These are phyloP conservation scores for Corapipo altera DNA, from an alignment of 2,113 vertebrate species.

Conservation along the genomic window DNA sequence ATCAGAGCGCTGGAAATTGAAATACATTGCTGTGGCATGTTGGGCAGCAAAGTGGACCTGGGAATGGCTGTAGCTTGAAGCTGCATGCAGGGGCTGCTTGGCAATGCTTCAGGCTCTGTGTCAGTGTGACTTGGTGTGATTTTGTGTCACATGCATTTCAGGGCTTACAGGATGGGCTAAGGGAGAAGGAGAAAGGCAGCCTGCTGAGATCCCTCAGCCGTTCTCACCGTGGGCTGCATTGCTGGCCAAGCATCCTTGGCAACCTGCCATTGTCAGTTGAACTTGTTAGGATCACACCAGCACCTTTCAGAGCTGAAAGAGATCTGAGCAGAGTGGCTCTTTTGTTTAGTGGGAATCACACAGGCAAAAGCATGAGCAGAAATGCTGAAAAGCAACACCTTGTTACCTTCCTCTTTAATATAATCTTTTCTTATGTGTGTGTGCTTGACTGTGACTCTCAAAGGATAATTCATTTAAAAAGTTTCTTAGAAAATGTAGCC, in stretches of 20 bases:
- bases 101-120: neutral
- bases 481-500: neutral
- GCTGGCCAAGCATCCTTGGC: neutral
- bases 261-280: neutral
- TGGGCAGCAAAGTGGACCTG: neutral
- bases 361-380: neutral
- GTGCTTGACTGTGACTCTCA: slow-evolving; percentile 4
- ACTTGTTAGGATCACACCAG: neutral
- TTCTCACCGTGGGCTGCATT: neutral
- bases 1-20: neutral
- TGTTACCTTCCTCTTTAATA: neutral
- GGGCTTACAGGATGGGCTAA: neutral
- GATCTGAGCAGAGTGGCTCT: neutral
- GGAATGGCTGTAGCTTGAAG: neutral
- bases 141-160: neutral
- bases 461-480: slow-evolving; percentile 22
- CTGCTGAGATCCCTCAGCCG: rapidly evolving
- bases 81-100: neutral
- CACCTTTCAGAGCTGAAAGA: neutral
- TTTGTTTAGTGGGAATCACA: neutral
- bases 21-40: rapidly evolving
- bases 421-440: neutral
- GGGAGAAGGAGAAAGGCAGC: neutral
- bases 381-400: neutral
- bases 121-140: neutral